Conservation (phyloP, 2,888 invertebrate species). For the Hirtodrosophila alboralis region DNA sequence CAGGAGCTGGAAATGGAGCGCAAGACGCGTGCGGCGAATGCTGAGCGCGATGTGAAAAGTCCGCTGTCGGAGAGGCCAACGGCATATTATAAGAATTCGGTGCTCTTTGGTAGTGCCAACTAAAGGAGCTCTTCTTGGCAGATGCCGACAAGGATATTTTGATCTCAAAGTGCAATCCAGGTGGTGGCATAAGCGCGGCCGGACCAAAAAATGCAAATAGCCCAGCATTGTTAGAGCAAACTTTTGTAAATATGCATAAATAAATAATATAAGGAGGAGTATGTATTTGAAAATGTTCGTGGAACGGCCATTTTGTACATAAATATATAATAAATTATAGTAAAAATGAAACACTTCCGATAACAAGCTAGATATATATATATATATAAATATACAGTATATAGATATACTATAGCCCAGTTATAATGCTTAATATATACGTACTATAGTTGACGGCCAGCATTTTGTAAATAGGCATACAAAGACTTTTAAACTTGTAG, state of each 20-base stretch:
- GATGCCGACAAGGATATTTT: slow-evolving; percentile 51
- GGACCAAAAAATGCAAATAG: slow-evolving; percentile 43
- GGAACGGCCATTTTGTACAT: slow-evolving; percentile 57
- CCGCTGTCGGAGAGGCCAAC: slow-evolving; percentile 92
- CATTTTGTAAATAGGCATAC: slow-evolving; percentile 57
- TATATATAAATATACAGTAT: slow-evolving; percentile 20
- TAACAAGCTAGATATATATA: too few relatives aligned
- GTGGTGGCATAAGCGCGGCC: slow-evolving; percentile 35
- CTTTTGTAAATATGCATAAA: slow-evolving; percentile 28
- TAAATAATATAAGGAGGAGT: slow-evolving; percentile 14
- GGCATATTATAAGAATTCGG: slow-evolving; percentile 94
- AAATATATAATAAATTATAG: slow-evolving; percentile 29
- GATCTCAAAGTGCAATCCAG: slow-evolving; percentile 83
- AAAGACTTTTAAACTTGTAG: slow-evolving; percentile 52
- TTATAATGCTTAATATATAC: slow-evolving; percentile 21
- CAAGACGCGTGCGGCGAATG: slow-evolving; percentile 89
- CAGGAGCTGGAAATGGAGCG: slow-evolving; percentile 95
- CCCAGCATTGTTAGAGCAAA: slow-evolving; percentile 39
- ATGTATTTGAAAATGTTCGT: slow-evolving; percentile 11
- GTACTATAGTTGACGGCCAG: slow-evolving; percentile 29
- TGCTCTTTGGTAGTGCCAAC: slow-evolving; percentile 94
- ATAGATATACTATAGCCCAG: slow-evolving; percentile 20
- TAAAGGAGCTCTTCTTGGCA: slow-evolving; percentile 80
- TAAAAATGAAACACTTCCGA: slow-evolving; percentile 52
- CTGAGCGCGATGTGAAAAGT: slow-evolving; percentile 93